phyloP scores from a whole-genome alignment of 2,888 invertebrate genomes.

The Catocala sponsa region DNA sequence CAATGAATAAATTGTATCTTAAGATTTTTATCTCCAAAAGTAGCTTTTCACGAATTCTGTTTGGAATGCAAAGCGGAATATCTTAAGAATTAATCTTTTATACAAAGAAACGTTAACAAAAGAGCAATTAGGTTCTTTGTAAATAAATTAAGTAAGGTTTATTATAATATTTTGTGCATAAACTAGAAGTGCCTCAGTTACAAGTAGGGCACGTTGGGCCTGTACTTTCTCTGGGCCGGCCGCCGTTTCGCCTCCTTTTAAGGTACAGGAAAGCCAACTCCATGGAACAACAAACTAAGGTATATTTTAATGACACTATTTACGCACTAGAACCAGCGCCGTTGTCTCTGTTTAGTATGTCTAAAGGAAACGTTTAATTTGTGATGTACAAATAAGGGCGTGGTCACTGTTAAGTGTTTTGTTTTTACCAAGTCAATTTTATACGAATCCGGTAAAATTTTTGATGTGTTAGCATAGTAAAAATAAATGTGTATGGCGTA shows the following conservation, averaged over 20 bases:
- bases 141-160: conserved; percentile 36
- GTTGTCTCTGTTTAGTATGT: conserved; percentile 27
- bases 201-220: conserved; percentile 33
- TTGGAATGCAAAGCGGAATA: conserved; percentile 47
- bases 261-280: conserved; percentile 41
- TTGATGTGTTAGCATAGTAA: conserved; percentile 24
- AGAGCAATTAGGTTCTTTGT: conserved; percentile 49
- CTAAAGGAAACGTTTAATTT: conserved; percentile 20
- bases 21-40: conserved; percentile 51
- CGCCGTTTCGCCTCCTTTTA: conserved; percentile 48
- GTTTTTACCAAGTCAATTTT: conserved; percentile 27
- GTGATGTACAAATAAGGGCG: conserved; percentile 33
- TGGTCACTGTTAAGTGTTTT: conserved; percentile 18
- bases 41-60: conserved; percentile 51
- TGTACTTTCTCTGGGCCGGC: conserved; percentile 48
- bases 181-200: conserved; percentile 38
- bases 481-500: conserved; percentile 41
- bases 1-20: conserved; percentile 51
- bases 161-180: conserved; percentile 36
- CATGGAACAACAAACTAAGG: conserved; percentile 34
- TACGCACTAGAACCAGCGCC: conserved; percentile 33
- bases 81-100: conserved; percentile 43
- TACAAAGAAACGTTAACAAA: conserved; percentile 41
- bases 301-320: conserved; percentile 47
- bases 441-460: conserved; percentile 24